phyloP scores from a whole-genome alignment of 2,113 vertebrate genomes.

The Amphilophus citrinellus region DNA sequence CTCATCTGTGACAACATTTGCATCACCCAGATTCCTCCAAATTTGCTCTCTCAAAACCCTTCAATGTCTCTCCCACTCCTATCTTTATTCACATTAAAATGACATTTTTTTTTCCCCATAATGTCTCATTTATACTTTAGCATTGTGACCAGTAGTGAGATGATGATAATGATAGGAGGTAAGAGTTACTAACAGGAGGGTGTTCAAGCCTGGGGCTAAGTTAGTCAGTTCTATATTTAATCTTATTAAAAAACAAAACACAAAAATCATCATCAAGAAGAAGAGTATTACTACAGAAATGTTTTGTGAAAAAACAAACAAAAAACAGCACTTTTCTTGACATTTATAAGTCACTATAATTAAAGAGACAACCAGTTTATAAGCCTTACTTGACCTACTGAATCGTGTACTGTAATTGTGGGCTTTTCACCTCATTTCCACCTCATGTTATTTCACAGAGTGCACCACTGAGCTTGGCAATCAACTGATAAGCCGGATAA shows the following conservation, averaged over 20 bases:
- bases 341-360: conserved; percentile 15
- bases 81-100: neutral
- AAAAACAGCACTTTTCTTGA: neutral
- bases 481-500: conserved; percentile 39
- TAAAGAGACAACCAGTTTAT: conserved; percentile 8
- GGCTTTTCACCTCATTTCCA: neutral
- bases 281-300: neutral
- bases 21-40: neutral
- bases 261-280: neutral
- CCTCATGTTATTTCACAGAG: neutral
- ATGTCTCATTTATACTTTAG: conserved; percentile 9
- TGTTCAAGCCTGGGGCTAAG: neutral
- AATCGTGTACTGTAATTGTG: conserved; percentile 44
- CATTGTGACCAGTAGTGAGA: neutral
- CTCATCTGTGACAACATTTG: conserved; percentile 21
- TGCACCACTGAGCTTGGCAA: conserved; percentile 22
- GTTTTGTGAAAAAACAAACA: neutral
- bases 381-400: conserved; percentile 35
- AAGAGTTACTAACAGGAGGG: conserved; percentile 1
- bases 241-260: neutral
- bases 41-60: neutral
- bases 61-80: neutral
- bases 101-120: neutral
- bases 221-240: conserved; percentile 15
- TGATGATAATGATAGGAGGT: neutral